Conservation (phyloP, 2,797 vertebrate species). For the Serranus cabrilla region DNA sequence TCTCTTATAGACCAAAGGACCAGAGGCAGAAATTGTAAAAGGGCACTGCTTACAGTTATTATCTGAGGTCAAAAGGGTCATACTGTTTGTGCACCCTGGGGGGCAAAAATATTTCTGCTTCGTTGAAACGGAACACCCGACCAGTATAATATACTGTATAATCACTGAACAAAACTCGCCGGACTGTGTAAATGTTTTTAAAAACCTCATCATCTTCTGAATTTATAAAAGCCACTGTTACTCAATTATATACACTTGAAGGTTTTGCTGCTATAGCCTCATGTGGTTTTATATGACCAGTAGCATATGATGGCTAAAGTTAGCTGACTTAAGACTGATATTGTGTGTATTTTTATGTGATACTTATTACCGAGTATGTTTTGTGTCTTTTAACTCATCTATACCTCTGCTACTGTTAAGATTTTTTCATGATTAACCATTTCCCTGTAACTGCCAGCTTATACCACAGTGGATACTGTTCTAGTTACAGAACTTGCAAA, state of each 20-base stretch:
- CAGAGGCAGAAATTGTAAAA: conserved; percentile 2
- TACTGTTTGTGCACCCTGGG: background rate
- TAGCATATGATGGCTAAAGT: background rate
- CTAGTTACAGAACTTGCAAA: too few relatives aligned
- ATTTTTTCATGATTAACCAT: background rate
- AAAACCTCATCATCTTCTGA: background rate
- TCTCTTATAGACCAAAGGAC: conserved; percentile 13
- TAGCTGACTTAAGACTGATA: background rate
- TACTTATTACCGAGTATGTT: background rate
- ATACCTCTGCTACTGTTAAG: too few relatives aligned
- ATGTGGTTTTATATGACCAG: background rate
- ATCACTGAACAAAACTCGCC: background rate
- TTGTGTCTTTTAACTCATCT: background rate
- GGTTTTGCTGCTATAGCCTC: background rate
- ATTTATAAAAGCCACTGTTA: background rate
- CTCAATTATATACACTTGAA: background rate
- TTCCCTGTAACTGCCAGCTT: background rate
- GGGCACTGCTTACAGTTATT: conserved; percentile 1
- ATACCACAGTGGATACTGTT: background rate
- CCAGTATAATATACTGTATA: background rate
- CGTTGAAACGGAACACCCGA: background rate
- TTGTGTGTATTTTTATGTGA: background rate
- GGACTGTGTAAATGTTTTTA: background rate
- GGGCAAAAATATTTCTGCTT: background rate
- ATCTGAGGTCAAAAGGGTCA: background rate